A percentile compares a stretch with the other conserved stretches of the same genome.
Evolutionary conservation across 1,140 invertebrate species (phyloP).

Genomic region (Panulirus ornatus): DNA sequence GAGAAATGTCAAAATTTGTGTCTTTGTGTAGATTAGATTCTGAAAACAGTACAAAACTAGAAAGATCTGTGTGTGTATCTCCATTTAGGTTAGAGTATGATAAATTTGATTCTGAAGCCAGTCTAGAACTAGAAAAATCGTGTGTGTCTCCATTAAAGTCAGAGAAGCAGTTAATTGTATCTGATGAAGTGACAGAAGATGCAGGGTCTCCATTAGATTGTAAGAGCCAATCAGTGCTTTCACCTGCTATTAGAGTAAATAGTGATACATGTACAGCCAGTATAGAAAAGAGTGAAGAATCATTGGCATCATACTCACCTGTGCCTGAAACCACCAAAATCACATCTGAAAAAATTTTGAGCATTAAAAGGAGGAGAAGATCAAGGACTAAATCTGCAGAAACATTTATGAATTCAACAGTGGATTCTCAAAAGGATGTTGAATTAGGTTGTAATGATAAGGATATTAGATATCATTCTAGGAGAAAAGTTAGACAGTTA

Average conservation of each 20-base stretch:
- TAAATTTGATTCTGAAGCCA: constrained; percentile 2
- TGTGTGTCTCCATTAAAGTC: neutral
- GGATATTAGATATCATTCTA: neutral
- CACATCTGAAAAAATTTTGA: neutral
- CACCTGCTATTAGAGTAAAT: neutral
- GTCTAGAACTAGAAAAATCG: neutral
- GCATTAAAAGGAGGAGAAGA: constrained; percentile 28
- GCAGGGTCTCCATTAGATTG: neutral
- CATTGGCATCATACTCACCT: neutral
- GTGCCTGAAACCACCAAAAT: constrained; percentile 3
- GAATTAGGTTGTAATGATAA: neutral
- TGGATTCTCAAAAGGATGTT: neutral
- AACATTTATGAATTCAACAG: neutral
- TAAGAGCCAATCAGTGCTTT: neutral
- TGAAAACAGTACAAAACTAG: constrained; percentile 5
- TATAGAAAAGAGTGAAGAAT: neutral
- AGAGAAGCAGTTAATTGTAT: neutral
- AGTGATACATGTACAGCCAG: neutral
- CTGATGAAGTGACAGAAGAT: neutral
- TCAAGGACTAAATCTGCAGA: constrained; percentile 52
- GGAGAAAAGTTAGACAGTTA: constrained; percentile 20
- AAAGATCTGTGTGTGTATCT: neutral
- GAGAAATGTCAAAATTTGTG: neutral
- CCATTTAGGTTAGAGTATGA: neutral
- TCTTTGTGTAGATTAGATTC: neutral